These are phyloP conservation scores for Macrobrachium rosenbergii DNA, from an alignment of 1,140 invertebrate genomes.

Conservation along the genomic window DNA sequence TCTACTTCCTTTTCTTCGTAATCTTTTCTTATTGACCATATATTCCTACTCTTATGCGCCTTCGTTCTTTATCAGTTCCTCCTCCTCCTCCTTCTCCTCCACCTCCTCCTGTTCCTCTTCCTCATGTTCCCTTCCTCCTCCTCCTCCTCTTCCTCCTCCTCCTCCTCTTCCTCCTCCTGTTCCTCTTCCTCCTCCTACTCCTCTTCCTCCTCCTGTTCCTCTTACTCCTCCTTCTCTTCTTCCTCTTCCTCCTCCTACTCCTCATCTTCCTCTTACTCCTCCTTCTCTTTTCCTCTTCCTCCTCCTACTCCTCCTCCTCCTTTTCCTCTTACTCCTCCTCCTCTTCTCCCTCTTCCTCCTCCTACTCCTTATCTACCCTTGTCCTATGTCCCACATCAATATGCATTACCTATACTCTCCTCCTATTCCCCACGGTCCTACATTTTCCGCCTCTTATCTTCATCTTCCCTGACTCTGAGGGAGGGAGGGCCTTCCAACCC, in stretches of 20 bases:
- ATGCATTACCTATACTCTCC: background rate
- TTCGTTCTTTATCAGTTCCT: no score
- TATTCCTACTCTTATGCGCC: no score
- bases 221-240: background rate
- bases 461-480: background rate
- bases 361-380: background rate
- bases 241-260: no score
- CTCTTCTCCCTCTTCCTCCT: background rate
- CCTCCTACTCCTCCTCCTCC: background rate
- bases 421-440: background rate
- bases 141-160: background rate
- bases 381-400: background rate
- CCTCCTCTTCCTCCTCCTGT: no score
- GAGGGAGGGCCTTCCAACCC: background rate
- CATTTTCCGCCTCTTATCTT: background rate
- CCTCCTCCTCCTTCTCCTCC: no score
- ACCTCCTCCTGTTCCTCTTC: background rate
- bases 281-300: background rate
- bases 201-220: background rate
- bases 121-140: background rate
- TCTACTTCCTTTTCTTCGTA: no score
- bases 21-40: no score
- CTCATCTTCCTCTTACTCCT: background rate
- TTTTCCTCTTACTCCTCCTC: no score
- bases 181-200: background rate